Evolutionary conservation across 2,113 vertebrate genomes (phyloP).

Genomic region (Toxotes jaculatrix): DNA sequence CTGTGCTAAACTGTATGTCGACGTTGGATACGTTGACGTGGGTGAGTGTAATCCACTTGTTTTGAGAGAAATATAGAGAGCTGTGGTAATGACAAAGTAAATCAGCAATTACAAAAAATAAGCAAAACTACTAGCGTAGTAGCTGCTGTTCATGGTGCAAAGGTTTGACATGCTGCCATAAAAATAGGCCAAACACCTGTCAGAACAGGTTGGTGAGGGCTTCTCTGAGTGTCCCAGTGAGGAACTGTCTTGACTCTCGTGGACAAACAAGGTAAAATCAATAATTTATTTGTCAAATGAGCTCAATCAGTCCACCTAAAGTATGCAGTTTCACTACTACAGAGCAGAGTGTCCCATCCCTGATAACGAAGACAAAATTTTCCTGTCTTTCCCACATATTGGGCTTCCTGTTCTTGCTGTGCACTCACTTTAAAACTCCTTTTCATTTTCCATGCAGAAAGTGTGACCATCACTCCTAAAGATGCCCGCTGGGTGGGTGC

Average conservation of each 20-base stretch:
- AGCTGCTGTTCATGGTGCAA: constrained; percentile 18
- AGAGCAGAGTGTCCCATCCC: neutral
- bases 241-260: neutral
- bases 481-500: constrained; percentile 96
- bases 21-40: constrained; percentile 90
- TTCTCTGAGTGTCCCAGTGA: neutral
- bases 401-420: neutral
- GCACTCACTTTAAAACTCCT: neutral
- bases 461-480: constrained; percentile 88
- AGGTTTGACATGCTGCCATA: neutral
- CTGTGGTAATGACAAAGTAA: neutral
- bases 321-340: neutral
- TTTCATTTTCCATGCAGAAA: constrained; percentile 79
- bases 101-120: too few relatives aligned
- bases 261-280: neutral
- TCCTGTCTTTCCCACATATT: neutral
- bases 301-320: constrained; percentile 1
- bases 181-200: constrained; percentile 21
- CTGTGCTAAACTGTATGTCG: constrained; percentile 91
- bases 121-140: too few relatives aligned
- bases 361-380: too few relatives aligned
- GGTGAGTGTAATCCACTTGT: constrained; percentile 64
- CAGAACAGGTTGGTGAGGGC: constrained; percentile 11
- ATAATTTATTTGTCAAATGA: constrained; percentile 28
- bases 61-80: neutral